These are phyloP conservation scores for Orgyia antiqua DNA, from an alignment of 2,888 invertebrate species.

Conservation along the genomic window DNA sequence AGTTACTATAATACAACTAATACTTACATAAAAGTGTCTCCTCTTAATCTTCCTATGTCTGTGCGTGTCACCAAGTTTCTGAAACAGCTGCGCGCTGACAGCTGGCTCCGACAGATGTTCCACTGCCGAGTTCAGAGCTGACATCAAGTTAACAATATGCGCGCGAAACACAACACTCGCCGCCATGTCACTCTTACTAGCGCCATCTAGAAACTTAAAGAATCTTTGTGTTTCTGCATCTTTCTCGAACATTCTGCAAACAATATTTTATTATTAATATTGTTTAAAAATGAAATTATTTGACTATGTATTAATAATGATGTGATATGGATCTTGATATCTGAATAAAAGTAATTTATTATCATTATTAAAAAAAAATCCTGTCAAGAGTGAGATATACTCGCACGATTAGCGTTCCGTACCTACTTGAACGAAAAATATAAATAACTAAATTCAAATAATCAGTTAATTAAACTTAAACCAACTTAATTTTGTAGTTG, in stretches of 20 bases:
- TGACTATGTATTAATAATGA: no score
- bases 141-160: constrained; percentile 53
- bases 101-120: constrained; percentile 23
- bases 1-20: no score
- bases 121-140: constrained; percentile 40
- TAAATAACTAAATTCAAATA: no score
- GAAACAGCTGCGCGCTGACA: neutral
- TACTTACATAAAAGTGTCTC: neutral
- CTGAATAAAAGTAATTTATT: no score
- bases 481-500: neutral
- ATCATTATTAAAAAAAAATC: no score
- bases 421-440: no score
- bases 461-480: no score
- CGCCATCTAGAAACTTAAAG: constrained; percentile 41
- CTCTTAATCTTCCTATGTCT: neutral
- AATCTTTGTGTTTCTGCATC: constrained; percentile 41
- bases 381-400: no score
- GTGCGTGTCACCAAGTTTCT: neutral
- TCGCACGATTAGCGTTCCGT: neutral
- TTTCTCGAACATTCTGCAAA: constrained; percentile 37
- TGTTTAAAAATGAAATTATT: no score
- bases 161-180: constrained; percentile 43
- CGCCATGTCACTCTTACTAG: constrained; percentile 35
- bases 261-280: neutral
- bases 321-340: no score